A percentile compares a stretch with the other conserved stretches of the same genome.
Evolutionary conservation across 2,888 invertebrate genomes (phyloP).

Genomic region (Chelonus formosanus): DNA sequence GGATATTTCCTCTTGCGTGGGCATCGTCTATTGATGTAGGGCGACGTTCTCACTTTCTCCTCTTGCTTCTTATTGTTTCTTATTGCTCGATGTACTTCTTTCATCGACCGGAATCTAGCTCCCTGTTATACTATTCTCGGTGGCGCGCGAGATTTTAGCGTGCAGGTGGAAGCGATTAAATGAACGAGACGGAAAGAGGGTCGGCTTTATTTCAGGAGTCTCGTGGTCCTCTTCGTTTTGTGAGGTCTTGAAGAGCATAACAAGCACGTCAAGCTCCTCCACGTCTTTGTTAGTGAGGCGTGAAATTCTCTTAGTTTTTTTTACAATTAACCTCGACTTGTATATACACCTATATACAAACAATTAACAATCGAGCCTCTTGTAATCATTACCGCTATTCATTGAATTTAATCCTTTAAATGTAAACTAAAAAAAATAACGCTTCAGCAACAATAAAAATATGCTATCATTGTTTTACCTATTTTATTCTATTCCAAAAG

Average conservation of each 20-base stretch:
- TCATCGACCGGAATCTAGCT: conserved; percentile 30
- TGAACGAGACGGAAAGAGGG: conserved; percentile 17
- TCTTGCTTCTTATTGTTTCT: conserved; percentile 17
- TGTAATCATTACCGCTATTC: too few relatives aligned
- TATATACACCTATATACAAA: conserved; percentile 26
- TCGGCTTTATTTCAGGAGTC: conserved; percentile 30
- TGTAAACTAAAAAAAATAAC: too few relatives aligned
- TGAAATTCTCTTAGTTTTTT: conserved; percentile 56
- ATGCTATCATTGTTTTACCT: too few relatives aligned
- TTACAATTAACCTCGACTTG: conserved; percentile 53
- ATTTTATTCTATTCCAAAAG: too few relatives aligned
- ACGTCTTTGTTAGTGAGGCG: conserved; percentile 63
- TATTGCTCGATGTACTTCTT: conserved; percentile 35
- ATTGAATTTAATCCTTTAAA: too few relatives aligned
- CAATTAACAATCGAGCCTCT: conserved; percentile 21
- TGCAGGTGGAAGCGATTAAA: conserved; percentile 17
- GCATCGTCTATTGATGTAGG: conserved; percentile 62
- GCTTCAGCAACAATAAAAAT: too few relatives aligned
- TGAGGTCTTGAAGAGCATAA: conserved; percentile 23
- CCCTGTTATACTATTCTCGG: conserved; percentile 22
- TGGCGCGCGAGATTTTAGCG: conserved; percentile 7
- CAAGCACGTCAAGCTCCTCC: conserved; percentile 45
- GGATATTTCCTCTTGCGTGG: conserved; percentile 62
- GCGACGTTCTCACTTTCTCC: conserved; percentile 41
- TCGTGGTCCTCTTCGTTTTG: conserved; percentile 21